These are phyloP conservation scores for Dasypogon diadema DNA, from an alignment of 2,888 invertebrate genomes.

Conservation along the genomic window DNA sequence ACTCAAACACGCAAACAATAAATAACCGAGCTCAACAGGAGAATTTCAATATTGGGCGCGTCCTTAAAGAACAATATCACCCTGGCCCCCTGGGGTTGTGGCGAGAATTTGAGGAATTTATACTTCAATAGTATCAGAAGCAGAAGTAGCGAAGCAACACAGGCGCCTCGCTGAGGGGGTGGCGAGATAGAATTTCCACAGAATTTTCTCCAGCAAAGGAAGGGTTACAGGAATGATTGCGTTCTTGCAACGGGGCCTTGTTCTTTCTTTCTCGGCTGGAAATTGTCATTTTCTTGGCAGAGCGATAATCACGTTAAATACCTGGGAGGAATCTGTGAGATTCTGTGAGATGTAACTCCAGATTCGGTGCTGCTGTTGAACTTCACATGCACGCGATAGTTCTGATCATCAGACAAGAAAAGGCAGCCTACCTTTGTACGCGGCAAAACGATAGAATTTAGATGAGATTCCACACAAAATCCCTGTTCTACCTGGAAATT, in stretches of 20 bases:
- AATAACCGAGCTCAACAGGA: constrained; percentile 43
- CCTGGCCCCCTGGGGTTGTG: constrained; percentile 6
- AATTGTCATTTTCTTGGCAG: constrained; percentile 18
- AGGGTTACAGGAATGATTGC: constrained; percentile 17
- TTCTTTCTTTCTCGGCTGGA: background rate
- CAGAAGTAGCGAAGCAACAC: constrained; percentile 35
- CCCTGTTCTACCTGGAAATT: background rate
- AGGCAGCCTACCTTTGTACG: background rate
- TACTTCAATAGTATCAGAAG: constrained; percentile 33
- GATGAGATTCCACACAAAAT: background rate
- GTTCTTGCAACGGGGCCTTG: constrained; percentile 8
- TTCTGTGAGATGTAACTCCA: too few species aligned
- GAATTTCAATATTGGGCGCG: constrained; percentile 45
- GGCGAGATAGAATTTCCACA: background rate
- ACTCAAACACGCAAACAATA: constrained; percentile 18
- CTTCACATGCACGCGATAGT: background rate
- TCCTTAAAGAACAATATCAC: constrained; percentile 43
- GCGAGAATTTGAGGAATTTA: constrained; percentile 39
- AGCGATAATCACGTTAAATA: too few species aligned
- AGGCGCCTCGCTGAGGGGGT: background rate
- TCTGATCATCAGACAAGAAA: background rate
- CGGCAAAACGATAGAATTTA: background rate
- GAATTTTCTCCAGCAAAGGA: background rate
- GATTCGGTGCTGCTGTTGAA: too few species aligned
- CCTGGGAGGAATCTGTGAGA: constrained; percentile 18